These are phyloP conservation scores for Smittia sp. DNA, from an alignment of 2,888 invertebrate genomes.

Conservation along the genomic window DNA sequence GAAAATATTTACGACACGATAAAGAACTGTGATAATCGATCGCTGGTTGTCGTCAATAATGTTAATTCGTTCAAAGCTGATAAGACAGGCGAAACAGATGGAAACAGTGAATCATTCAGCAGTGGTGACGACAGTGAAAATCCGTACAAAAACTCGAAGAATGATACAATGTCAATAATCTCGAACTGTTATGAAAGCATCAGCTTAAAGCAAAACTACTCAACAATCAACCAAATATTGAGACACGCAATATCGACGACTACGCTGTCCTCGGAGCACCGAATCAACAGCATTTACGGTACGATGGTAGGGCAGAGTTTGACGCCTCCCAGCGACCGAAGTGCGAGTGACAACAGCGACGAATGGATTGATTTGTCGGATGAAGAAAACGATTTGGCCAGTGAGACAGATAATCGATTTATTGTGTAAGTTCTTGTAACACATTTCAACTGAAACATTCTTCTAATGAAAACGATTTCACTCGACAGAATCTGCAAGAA, in stretches of 20 bases:
- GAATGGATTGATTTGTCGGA: conserved; percentile 54
- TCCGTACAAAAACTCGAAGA: conserved; percentile 43
- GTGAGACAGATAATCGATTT: conserved; percentile 46
- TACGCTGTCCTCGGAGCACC: conserved; percentile 52
- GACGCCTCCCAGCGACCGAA: conserved; percentile 40
- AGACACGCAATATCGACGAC: conserved; percentile 51
- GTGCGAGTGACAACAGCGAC: conserved; percentile 50
- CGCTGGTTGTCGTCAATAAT: conserved; percentile 61
- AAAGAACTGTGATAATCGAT: conserved; percentile 56
- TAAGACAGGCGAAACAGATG: background rate
- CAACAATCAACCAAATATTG: conserved; percentile 43
- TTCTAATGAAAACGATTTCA: conserved; percentile 44
- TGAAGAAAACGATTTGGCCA: conserved; percentile 42
- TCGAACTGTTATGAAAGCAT: conserved; percentile 54
- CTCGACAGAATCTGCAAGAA: conserved; percentile 52
- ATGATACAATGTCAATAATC: conserved; percentile 48
- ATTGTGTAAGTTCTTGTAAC: conserved; percentile 51
- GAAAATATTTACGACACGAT: conserved; percentile 65
- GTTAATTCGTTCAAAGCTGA: conserved; percentile 49
- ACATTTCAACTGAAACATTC: background rate
- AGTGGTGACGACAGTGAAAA: conserved; percentile 48
- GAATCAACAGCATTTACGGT: conserved; percentile 53
- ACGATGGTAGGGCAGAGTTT: conserved; percentile 47
- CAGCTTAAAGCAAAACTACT: conserved; percentile 44
- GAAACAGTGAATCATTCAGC: conserved; percentile 6